phyloP scores from a whole-genome alignment of 1,140 invertebrate genomes.

The Cydia pomonella region DNA sequence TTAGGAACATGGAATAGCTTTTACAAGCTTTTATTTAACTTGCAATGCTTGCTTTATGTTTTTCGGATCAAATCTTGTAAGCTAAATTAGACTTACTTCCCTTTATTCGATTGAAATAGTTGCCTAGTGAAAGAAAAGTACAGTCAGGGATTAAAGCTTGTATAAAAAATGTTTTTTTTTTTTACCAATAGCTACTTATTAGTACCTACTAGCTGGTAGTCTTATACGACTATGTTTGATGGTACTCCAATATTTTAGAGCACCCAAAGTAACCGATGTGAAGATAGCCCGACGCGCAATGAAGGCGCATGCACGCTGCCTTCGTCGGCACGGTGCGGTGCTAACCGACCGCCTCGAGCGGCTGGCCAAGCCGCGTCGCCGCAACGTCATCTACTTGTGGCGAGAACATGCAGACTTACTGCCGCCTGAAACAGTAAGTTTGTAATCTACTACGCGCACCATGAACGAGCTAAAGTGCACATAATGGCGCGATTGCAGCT shows the following conservation, averaged over 20 bases:
- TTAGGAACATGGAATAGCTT: background rate
- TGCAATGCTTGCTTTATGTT: no score
- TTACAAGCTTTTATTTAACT: no score
- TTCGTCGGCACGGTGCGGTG: slow-evolving; percentile 59
- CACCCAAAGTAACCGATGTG: slow-evolving; percentile 67
- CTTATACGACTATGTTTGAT: no score
- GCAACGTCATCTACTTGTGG: slow-evolving; percentile 65
- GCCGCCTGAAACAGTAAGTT: slow-evolving; percentile 63
- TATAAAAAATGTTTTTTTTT: no score
- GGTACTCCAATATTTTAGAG: slow-evolving; percentile 43
- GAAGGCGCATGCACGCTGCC: slow-evolving; percentile 59
- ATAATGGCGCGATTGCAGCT: no score
- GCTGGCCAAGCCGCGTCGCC: slow-evolving; percentile 59
- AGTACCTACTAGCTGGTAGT: background rate
- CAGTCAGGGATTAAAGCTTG: no score
- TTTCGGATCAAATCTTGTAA: no score
- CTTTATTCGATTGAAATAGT: no score
- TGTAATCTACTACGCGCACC: background rate
- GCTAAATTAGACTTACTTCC: no score
- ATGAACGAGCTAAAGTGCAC: no score
- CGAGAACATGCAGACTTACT: slow-evolving; percentile 57
- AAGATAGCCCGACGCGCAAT: slow-evolving; percentile 54
- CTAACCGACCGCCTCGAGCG: slow-evolving; percentile 63
- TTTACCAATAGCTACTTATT: no score
- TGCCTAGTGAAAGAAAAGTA: no score